Base-by-base conservation (phyloP, 2,797 vertebrate genomes). In the Steatocranus sp. region DNA sequence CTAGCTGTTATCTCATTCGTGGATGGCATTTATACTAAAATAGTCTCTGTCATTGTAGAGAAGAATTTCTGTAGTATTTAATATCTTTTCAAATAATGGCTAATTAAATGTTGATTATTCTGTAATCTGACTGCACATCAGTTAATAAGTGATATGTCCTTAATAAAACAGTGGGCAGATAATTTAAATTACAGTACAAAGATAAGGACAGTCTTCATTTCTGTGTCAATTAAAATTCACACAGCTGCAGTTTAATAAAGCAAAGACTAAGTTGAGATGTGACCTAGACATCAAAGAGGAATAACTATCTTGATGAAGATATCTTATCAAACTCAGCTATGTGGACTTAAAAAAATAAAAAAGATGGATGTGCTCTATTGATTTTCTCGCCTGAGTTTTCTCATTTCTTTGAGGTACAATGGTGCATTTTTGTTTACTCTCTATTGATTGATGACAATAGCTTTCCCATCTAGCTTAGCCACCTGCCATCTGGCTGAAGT, bases 361-460 rank as follows among this genome's bases (percentile, higher is more conserved):
- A 9, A 12, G 14, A 32, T 18, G 27, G 38, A 61, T 27, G 30
- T 20, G 38, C 10, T 27, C 2, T 76, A 82, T 84, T 87, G 82
- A 87, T 89, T 90, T 86, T 27, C 80, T 76, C 76, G 75, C 25
- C 32, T 46, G 68, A 15, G 30, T 86, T 86, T 87, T 84, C 79
- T 89, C 76, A 86, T 90, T 89, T 86, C 76, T 86, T 79, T 78
- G 50, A 66, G 77, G 61, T 83, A 79, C 85, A 83, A 32, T 81
- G 56, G 75, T 85, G 86, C 54, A 76, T 48, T 48, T 73, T 73
- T 73, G 68, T 73, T 73, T 73, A 84, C 83, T 89, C 56, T 87
- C 80, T 77, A 88, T 90, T 91, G 90, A 92, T 91, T 89, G 84
- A 92, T 84, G 83, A 84, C 83, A 85, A 91, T 86, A 92, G 87